Base-by-base conservation (phyloP, 2,113 vertebrate genomes). In the Synodontis membranacea region DNA sequence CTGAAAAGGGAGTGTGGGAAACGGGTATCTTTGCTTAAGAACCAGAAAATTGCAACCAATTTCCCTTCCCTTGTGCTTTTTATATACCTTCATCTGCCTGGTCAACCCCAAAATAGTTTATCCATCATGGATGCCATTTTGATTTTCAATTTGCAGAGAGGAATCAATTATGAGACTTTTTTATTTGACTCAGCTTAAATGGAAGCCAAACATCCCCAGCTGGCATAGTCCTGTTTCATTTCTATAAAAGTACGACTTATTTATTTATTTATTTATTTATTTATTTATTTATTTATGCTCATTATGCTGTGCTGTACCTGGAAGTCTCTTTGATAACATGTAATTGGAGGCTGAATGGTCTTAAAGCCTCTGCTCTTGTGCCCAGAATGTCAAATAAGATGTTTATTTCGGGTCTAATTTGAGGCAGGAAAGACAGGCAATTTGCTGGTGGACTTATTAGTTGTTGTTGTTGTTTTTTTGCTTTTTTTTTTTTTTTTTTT, bases 41-140 rank as follows among this genome's bases (percentile, higher is more conserved):
- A 86, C 37, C 78, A 86, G 50, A 79, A 86, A 82, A 81, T 86
- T 86, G 62, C 64, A 81, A 5, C 17, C 78, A 86, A 86, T 86
- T 86, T 86, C 37, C 50, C 64, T 86, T 86, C 37, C 50, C 64
- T 80, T 10, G 1, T 44, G 85, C 85, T 86, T 86, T 86, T 81
- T 81, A 81, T 86, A 72, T 28, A 7, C 62, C 64, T 54, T 86
- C 19, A 66, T 85, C 25, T 52, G 74, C 23, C 31, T 28, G 44
- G 86, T 87, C 80, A 76, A 76, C 21, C 46, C 80, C 44, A 78
- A 82, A 83, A 87, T 87, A 87, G 86, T 42, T 19, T n/a, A 37
- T 76, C 79, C 66, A 83, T 87, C 44, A 87, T 34, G 72, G 64
- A 76, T 76, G 68, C 86, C 44, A 87, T 82, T 87, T 83, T 87